Base-by-base conservation (phyloP, 2,797 vertebrate genomes). In the Epinephelus coioides region DNA sequence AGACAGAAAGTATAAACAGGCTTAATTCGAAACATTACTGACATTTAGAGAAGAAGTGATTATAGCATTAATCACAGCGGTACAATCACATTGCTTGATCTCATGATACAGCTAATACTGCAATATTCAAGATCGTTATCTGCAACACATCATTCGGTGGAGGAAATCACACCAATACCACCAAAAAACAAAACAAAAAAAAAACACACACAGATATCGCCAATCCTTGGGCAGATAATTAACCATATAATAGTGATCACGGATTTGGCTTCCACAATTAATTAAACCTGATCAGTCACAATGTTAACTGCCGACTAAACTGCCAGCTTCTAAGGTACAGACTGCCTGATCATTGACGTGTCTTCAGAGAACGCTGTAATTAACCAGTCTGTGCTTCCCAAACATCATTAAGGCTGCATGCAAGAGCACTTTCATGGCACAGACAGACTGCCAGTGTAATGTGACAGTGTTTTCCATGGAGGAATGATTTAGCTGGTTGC, bases 361-460 rank as follows among this genome's bases (percentile, higher is more conserved):
- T 25, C 12, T 62, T 55, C 4, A 53, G 38, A 38, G 17, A 53
- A 49, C 0, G 10, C 23, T n/a, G 57, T 38, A 23, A 69, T 50
- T 65, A 59, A 54, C 21, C 57, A 19, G 51, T 34, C 47, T 21
- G 23, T 40, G 34, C 44, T 21, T 74, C 19, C 43, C 30, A 63
- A 71, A 73, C 59, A 74, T 65, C 19, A 77, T 64, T 50, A 59
- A 23, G 44, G 71, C 57, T 38, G 27, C 57, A 64, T 18, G 21
- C 19, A 46, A 57, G 43, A 69, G 38, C 25, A 23, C 13, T 50
- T 21, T 25, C 5, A 30, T 27, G 66, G 68, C 47, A 68, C 23
- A 69, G 60, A 69, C 38, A 56, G 27, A 7, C 54, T 27, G 34
- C n/a, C 56, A 17, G 44, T 13, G 8, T 57, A 17, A 49, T 15